Evolutionary conservation across 2,888 invertebrate species (phyloP).

Genomic region (Mimachlamys varia): DNA sequence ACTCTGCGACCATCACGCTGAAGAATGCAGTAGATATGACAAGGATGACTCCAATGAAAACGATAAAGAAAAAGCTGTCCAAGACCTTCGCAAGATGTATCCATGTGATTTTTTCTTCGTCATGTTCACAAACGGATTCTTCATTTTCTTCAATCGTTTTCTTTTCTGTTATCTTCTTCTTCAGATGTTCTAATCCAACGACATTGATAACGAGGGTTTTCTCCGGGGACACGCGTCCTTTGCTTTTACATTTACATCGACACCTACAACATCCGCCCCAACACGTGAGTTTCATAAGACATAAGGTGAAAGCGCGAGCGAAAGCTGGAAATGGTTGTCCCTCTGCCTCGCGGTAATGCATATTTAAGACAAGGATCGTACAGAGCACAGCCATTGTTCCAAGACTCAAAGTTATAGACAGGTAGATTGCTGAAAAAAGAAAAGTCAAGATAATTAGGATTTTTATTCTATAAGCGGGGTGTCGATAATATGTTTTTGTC

Average conservation of each 20-base stretch:
- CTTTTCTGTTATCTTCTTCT: background rate
- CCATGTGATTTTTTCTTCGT: slow-evolving; percentile 38
- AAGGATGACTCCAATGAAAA: background rate
- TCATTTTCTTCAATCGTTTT: background rate
- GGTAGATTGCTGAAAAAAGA: slow-evolving; percentile 47
- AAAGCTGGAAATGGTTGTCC: slow-evolving; percentile 49
- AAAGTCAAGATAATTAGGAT: background rate
- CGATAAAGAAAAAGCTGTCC: slow-evolving; percentile 41
- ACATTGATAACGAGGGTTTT: background rate
- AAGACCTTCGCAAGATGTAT: slow-evolving; percentile 1
- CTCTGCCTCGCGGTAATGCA: slow-evolving; percentile 44
- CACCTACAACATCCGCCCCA: slow-evolving; percentile 29
- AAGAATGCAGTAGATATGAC: background rate
- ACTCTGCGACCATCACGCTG: background rate
- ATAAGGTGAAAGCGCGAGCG: slow-evolving; percentile 34
- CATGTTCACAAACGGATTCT: background rate
- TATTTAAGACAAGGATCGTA: slow-evolving; percentile 44
- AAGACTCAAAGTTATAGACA: slow-evolving; percentile 42
- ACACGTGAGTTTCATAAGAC: slow-evolving; percentile 32
- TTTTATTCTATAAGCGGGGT: background rate
- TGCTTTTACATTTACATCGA: background rate
- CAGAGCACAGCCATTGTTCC: slow-evolving; percentile 45
- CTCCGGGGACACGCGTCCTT: background rate
- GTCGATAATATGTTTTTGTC: too few species aligned
- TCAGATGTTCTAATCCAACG: background rate